These are phyloP conservation scores for Drosophila parthenogenetica DNA, from an alignment of 2,888 invertebrate genomes.

Conservation along the genomic window DNA sequence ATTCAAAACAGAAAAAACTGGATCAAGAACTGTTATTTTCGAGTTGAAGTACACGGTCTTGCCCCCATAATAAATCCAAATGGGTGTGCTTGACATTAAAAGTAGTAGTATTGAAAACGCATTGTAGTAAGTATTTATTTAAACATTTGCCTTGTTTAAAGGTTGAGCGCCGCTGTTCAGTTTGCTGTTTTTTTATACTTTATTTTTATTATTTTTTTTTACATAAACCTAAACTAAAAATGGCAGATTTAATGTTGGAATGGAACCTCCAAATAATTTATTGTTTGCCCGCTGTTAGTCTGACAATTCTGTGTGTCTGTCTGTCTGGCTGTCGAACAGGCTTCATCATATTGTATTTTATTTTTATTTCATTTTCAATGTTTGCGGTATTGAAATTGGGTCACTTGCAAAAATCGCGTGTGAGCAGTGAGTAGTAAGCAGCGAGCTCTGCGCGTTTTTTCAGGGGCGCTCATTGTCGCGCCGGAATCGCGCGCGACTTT, in stretches of 20 bases:
- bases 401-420: constrained; percentile 77
- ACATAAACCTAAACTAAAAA: constrained; percentile 59
- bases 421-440: constrained; percentile 31
- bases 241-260: constrained; percentile 65
- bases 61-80: constrained; percentile 22
- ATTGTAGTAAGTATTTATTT: constrained; percentile 51
- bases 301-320: constrained; percentile 20
- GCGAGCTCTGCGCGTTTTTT: constrained; percentile 42
- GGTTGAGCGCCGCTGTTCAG: constrained; percentile 58
- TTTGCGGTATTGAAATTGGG: constrained; percentile 71
- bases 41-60: constrained; percentile 8
- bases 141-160: constrained; percentile 64
- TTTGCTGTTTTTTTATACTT: constrained; percentile 40
- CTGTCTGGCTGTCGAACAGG: constrained; percentile 21
- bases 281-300: constrained; percentile 35
- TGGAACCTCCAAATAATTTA: constrained; percentile 76
- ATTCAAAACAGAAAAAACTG: constrained; percentile 3
- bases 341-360: constrained; percentile 27
- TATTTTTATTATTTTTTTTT: constrained; percentile 46
- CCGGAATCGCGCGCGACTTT: constrained; percentile 52
- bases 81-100: constrained; percentile 51
- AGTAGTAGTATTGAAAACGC: constrained; percentile 62
- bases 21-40: constrained; percentile 9
- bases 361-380: constrained; percentile 73
- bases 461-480: constrained; percentile 65